Evolutionary conservation across 2,113 vertebrate species (phyloP).

Genomic region (Daboia siamensis): DNA sequence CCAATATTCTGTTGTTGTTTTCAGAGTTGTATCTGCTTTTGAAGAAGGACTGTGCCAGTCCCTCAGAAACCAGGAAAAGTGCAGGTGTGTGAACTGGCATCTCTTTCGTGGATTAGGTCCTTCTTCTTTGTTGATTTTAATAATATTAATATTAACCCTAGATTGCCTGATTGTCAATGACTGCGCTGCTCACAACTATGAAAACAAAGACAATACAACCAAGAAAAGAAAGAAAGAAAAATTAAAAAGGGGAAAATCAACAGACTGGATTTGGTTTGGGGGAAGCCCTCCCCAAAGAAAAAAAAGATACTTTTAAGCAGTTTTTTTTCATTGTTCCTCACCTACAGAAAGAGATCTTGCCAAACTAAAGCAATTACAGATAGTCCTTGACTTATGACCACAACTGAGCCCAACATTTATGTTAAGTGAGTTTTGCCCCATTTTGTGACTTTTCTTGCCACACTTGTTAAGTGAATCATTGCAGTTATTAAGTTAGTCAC

Average conservation of each 20-base stretch:
- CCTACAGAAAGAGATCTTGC: no score
- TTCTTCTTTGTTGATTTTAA: not conserved
- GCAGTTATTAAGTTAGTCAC: no score
- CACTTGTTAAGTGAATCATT: no score
- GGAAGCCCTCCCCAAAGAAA: no score
- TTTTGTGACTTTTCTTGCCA: no score
- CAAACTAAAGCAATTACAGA: no score
- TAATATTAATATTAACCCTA: not conserved
- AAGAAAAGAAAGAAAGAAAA: not conserved
- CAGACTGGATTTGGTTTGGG: not conserved
- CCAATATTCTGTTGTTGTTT: not conserved
- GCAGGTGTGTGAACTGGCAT: not conserved
- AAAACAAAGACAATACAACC: not conserved
- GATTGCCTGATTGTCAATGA: not conserved
- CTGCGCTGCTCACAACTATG: not conserved
- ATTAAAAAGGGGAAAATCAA: not conserved
- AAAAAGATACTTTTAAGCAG: no score
- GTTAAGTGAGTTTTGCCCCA: no score
- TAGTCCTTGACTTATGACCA: no score
- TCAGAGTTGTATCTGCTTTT: not conserved
- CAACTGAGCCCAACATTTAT: no score
- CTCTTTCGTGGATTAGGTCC: not conserved
- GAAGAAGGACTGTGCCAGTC: not conserved
- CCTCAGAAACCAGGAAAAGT: not conserved
- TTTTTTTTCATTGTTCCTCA: no score